Base-by-base conservation (phyloP, 2,888 invertebrate species). In the Sisyra nigra region DNA sequence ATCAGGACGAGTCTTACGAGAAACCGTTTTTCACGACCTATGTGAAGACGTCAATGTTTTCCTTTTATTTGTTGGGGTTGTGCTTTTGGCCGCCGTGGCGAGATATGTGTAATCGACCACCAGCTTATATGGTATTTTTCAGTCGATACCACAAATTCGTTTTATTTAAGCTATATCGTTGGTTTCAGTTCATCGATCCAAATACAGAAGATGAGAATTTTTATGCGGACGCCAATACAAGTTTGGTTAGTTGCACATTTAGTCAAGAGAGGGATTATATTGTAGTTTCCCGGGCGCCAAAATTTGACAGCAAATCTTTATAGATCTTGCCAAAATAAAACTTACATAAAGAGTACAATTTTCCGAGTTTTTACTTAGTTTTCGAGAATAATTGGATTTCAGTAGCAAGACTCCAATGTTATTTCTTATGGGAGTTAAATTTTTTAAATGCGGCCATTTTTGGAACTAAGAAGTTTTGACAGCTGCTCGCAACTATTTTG, bases 1-100 rank as follows among this genome's bases (percentile, higher is more conserved):
- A 88, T 60, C 71, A 72, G 54, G 80, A 88, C 65, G 83, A 85
- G 58, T 74, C 84, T 46, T 86, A 82, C 57, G 80, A 89, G 56
- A 89, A 94, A 57, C 96, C 97, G 40, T 96, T 94, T 66, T 89
- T 97, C 64, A 85, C 84, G 54, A 92, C 94, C 14, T 97, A 96
- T 63, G 71, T 93, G 47, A 92, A 94, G 65, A 92, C 92, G 45
- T 91, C 89, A 31, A 77, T 96, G 76, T 88, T 97, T 55, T 80
- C 87, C 46, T 67, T 96, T 48, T 97, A 96, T 64, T 71, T 97
- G 51, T 62, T 91, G 54, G 84, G 93, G 35, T 78, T 93, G 55
- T 76, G 91, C 52, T 79, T 92, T 53, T 84, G 87, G 71, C 81
- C 86, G 48, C 86, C 92, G 5, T 91, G 93, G 79, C 76, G 84